Evolutionary conservation across 1,140 invertebrate genomes (phyloP), one percentile per base, ranked within the genome.

Genomic region (Hesperophylax magnus): DNA sequence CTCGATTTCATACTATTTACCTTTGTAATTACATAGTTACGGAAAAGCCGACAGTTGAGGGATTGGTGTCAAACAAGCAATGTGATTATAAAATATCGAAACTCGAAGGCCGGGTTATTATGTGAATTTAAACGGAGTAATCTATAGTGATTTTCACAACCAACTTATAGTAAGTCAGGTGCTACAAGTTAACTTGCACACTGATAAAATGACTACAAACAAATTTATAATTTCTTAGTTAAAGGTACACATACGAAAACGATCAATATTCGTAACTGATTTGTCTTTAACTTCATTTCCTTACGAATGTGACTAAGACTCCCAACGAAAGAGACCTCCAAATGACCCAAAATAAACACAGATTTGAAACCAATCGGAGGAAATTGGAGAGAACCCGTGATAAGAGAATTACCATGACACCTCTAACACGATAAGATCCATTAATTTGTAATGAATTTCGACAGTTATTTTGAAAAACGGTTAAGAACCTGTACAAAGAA

Each of bases 361-460:
- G 14, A 20, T 54, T 27, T 72, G 47, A 24, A 34, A 67, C 14
- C 61, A 31, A 47, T 47, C 39, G 17, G 20, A 52, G 67, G 17
- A 53, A 24, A 54, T n/a, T 22, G 67, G 24, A 72, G 17, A 4
- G 22, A 72, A 31, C 20, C n/a, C 27, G 11, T 22, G 69, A 72
- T 72, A 72, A 72, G 69, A 72, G 54, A 72, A 54, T 27, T 31
- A 52, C 24, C 69, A 27, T 15, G 52, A 31, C 69, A 17, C 47
- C 27, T 54, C 47, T 18, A 54, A 72, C 69, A 72, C 47, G 69
- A 54, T 72, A 72, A 53, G 47, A n/a, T 53, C 52, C 69, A 72
- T 72, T 72, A 54, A 72, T 72, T 72, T 72, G 69, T 54, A 72
- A 72, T 72, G 47, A 72, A 54, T 72, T 53, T 72, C 22, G 54